phyloP scores from a whole-genome alignment of 2,113 vertebrate species.

The Daubentonia madagascariensis region DNA sequence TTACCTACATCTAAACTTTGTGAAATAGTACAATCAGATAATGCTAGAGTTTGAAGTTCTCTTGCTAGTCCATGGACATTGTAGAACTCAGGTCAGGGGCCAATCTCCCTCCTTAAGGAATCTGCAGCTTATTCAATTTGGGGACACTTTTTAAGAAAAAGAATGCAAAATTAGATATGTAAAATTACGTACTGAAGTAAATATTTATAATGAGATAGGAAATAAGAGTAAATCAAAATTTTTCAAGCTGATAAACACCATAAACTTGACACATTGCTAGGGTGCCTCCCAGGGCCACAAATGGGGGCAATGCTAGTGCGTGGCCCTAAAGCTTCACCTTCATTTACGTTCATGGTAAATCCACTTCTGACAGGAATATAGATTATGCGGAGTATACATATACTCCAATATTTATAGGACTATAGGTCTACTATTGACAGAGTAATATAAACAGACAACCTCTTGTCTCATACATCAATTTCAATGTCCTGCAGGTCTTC shows the following conservation, averaged over 20 bases:
- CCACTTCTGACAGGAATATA: background rate
- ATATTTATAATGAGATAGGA: background rate
- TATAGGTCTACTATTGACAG: background rate
- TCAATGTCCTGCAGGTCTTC: slow-evolving; percentile 52
- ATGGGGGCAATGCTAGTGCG: background rate
- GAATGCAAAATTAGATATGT: background rate
- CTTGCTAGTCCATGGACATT: background rate
- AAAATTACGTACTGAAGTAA: background rate
- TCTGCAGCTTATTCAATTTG: background rate
- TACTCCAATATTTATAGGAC: too few relatives aligned
- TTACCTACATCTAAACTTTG: background rate
- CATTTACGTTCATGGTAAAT: background rate
- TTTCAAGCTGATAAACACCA: background rate
- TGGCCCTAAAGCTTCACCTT: background rate
- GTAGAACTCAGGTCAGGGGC: background rate
- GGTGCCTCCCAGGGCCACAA: background rate
- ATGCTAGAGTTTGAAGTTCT: background rate
- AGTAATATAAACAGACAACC: background rate
- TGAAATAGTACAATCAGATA: background rate
- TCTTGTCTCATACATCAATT: slow-evolving; percentile 5
- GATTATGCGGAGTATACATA: background rate
- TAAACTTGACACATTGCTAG: background rate
- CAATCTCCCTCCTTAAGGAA: background rate
- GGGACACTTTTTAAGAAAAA: background rate
- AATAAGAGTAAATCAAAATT: background rate